Percentiles rank a stretch among this genome's conserved stretches.
These are phyloP conservation scores for Anoplopoma fimbria DNA, from an alignment of 2,113 vertebrate genomes.

Conservation along the genomic window DNA sequence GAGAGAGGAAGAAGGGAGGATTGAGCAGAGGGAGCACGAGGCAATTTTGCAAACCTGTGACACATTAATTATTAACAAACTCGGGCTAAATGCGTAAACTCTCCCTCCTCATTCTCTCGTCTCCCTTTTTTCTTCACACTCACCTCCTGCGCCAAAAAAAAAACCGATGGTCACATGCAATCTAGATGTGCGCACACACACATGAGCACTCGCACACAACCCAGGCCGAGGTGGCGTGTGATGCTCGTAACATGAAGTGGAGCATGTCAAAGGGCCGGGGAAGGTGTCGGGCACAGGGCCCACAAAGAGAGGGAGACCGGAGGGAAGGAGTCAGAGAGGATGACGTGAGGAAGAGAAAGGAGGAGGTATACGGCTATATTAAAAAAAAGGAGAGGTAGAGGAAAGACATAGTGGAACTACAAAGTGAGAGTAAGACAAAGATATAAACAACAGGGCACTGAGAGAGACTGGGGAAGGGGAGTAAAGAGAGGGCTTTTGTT, in stretches of 20 bases:
- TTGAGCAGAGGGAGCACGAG: conserved; percentile 69
- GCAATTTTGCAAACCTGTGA: conserved; percentile 86
- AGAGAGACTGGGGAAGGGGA: conserved; percentile 22
- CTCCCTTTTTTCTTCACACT: conserved; percentile 62
- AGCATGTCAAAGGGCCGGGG: conserved; percentile 79
- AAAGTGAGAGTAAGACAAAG: conserved; percentile 46
- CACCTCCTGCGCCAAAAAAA: conserved; percentile 66
- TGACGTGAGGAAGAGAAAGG: conserved; percentile 39
- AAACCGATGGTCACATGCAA: conserved; percentile 44
- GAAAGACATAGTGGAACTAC: conserved; percentile 15
- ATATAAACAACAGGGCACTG: conserved; percentile 30
- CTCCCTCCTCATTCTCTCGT: conserved; percentile 74
- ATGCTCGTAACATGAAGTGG: conserved; percentile 80
- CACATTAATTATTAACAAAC: conserved; percentile 88
- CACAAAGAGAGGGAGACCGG: conserved; percentile 47
- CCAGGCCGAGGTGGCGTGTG: conserved; percentile 67
- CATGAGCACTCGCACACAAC: conserved; percentile 27
- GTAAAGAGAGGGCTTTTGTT: conserved; percentile 17
- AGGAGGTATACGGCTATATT: neutral
- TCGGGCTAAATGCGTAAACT: conserved; percentile 85
- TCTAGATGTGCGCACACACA: conserved; percentile 11
- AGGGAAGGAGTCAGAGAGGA: conserved; percentile 43
- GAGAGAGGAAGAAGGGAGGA: conserved; percentile 69
- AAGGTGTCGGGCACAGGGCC: conserved; percentile 77
- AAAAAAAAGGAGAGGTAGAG: conserved; percentile 9